Evolutionary conservation across 2,113 vertebrate species (phyloP).

Genomic region (Scortum barcoo): DNA sequence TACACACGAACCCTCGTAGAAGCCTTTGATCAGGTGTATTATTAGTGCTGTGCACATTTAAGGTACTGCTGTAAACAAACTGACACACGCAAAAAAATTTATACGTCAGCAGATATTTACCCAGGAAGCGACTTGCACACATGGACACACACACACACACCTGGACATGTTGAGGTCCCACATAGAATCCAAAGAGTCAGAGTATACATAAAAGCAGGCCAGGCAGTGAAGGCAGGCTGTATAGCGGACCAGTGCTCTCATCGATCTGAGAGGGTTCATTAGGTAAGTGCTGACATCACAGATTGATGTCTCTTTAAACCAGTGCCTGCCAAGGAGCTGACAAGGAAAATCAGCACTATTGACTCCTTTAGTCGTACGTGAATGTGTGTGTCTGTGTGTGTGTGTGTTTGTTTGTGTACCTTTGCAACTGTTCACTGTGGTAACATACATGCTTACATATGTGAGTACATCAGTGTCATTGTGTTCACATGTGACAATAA

Average conservation of each 20-base stretch:
- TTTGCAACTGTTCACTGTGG: constrained; percentile 47
- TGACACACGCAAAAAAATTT: constrained; percentile 4
- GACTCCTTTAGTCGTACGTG: constrained; percentile 84
- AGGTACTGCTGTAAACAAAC: constrained; percentile 6
- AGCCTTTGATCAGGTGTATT: constrained; percentile 10
- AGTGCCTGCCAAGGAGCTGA: constrained; percentile 90
- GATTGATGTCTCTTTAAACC: constrained; percentile 99
- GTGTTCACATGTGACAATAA: constrained; percentile 54
- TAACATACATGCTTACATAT: constrained; percentile 43
- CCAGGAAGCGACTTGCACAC: constrained; percentile 27
- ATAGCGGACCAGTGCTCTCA: constrained; percentile 87
- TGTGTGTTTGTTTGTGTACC: constrained; percentile 81
- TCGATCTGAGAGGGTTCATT: constrained; percentile 97
- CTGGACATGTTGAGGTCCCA: constrained; percentile 47
- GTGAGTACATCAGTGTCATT: constrained; percentile 42
- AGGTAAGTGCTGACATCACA: constrained; percentile 99
- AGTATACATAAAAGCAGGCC: constrained; percentile 73
- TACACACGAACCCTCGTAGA: constrained; percentile 1
- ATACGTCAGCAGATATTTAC: constrained; percentile 23
- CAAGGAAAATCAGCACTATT: constrained; percentile 95
- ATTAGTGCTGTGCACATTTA: background rate
- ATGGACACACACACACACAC: constrained; percentile 47
- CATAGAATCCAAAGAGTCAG: constrained; percentile 66
- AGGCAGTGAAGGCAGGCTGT: constrained; percentile 66
- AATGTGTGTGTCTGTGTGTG: constrained; percentile 79